A percentile compares a stretch with the other conserved stretches of the same genome.
phyloP scores from a whole-genome alignment of 2,797 vertebrate species.

The Vireo griseus region DNA sequence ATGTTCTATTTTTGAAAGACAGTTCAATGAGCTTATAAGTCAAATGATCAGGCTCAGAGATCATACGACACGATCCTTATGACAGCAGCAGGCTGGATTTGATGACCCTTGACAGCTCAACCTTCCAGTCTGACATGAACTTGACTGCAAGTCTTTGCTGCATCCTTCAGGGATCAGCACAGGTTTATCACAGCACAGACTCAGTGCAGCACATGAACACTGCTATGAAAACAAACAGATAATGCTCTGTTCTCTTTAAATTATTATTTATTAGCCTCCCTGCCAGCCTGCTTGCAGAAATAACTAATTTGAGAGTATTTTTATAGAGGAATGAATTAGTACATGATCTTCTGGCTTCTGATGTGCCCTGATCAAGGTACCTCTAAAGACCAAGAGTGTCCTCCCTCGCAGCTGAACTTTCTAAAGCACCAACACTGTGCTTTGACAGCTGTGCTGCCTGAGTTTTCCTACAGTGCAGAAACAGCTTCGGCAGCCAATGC shows the following conservation, averaged over 20 bases:
- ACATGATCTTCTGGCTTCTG: neutral
- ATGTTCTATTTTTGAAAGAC: neutral
- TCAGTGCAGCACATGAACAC: accelerated
- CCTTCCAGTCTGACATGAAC: neutral
- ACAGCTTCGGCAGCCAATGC: neutral
- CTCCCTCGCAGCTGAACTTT: neutral
- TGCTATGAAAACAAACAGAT: neutral
- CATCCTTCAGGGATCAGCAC: neutral
- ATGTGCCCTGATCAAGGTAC: neutral
- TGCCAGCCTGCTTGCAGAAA: neutral
- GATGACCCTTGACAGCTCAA: neutral
- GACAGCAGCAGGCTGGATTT: neutral
- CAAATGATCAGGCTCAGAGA: constrained; percentile 29
- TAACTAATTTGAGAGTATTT: neutral
- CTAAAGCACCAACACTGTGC: neutral
- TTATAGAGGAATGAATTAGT: neutral
- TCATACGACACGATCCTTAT: neutral
- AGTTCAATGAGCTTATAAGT: neutral
- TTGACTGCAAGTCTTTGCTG: neutral
- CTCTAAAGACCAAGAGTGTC: neutral
- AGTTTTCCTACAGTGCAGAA: neutral
- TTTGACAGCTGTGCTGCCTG: neutral
- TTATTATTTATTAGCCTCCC: neutral
- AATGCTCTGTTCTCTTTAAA: neutral
- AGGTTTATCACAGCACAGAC: neutral